A percentile compares a stretch with the other conserved stretches of the same genome.
These are phyloP conservation scores for Escarpia spicata DNA, from an alignment of 2,888 invertebrate species.

Conservation along the genomic window DNA sequence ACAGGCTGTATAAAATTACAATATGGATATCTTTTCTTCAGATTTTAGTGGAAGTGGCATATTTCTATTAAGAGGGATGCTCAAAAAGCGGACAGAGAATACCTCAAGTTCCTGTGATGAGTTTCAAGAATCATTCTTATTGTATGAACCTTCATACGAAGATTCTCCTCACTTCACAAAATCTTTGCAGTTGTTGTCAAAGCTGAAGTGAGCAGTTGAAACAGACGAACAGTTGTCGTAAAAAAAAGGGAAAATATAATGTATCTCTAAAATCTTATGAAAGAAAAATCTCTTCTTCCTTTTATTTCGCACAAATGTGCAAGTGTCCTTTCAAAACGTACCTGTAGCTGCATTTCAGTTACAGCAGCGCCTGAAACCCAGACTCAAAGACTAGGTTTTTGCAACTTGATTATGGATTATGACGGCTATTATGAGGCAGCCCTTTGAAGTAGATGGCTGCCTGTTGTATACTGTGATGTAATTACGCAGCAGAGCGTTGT, in stretches of 20 bases:
- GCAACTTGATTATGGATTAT: not conserved
- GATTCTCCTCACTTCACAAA: no score
- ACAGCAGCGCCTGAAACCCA: not conserved
- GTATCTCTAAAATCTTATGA: not conserved
- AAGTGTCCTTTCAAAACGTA: not conserved
- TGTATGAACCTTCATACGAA: no score
- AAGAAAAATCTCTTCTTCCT: not conserved
- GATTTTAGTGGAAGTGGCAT: no score
- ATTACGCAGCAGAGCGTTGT: not conserved
- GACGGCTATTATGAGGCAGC: not conserved
- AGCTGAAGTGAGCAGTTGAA: no score
- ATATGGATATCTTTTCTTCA: no score
- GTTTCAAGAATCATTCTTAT: no score
- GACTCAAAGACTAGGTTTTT: not conserved
- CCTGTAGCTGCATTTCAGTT: not conserved
- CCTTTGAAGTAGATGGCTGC: not conserved
- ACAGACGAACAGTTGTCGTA: no score
- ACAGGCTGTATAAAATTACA: not conserved
- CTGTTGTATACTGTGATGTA: not conserved
- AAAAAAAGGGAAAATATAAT: no score
- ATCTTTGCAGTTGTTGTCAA: no score
- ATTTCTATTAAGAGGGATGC: no score
- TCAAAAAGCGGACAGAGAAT: no score
- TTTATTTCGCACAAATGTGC: not conserved
- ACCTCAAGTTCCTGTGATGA: no score